A percentile compares a stretch with the other conserved stretches of the same genome.
Evolutionary conservation across 2,888 invertebrate species (phyloP).

Genomic region (Andrena hattorfiana): DNA sequence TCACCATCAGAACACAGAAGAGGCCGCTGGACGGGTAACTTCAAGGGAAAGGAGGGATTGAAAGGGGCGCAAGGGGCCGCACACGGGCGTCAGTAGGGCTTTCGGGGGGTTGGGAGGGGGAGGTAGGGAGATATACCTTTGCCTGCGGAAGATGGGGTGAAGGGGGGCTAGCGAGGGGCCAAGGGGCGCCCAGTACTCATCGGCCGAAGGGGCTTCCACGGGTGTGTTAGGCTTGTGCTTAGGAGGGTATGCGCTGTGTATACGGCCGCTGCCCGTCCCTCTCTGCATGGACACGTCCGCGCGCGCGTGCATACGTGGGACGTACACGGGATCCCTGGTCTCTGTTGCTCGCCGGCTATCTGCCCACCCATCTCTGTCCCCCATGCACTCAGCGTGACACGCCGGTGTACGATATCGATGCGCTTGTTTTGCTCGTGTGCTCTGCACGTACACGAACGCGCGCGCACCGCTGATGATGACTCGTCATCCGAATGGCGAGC

Average conservation of each 20-base stretch:
- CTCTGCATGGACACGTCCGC: constrained; percentile 45
- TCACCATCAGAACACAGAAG: constrained; percentile 85
- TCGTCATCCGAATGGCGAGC: constrained; percentile 42
- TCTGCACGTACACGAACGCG: constrained; percentile 27
- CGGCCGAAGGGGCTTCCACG: constrained; percentile 81
- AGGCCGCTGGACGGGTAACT: constrained; percentile 86
- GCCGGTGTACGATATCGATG: constrained; percentile 63
- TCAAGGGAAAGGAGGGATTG: constrained; percentile 83
- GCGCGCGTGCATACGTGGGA: constrained; percentile 49
- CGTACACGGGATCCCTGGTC: constrained; percentile 58
- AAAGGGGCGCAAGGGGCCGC: constrained; percentile 86
- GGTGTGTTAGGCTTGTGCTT: constrained; percentile 77
- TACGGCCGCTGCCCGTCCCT: constrained; percentile 54
- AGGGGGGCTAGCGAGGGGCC: constrained; percentile 83
- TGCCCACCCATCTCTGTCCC: constrained; percentile 53
- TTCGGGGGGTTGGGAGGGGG: constrained; percentile 82
- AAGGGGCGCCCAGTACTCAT: constrained; percentile 78
- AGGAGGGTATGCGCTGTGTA: constrained; percentile 68
- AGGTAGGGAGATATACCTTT: constrained; percentile 83
- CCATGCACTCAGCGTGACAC: constrained; percentile 33
- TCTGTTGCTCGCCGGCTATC: constrained; percentile 60
- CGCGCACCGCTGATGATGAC: constrained; percentile 41
- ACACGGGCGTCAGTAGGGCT: constrained; percentile 81
- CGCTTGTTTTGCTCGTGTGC: constrained; percentile 37
- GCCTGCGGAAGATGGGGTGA: constrained; percentile 79